Base-by-base conservation (phyloP, 1,140 invertebrate genomes). In the Sycophaga agraensis region DNA sequence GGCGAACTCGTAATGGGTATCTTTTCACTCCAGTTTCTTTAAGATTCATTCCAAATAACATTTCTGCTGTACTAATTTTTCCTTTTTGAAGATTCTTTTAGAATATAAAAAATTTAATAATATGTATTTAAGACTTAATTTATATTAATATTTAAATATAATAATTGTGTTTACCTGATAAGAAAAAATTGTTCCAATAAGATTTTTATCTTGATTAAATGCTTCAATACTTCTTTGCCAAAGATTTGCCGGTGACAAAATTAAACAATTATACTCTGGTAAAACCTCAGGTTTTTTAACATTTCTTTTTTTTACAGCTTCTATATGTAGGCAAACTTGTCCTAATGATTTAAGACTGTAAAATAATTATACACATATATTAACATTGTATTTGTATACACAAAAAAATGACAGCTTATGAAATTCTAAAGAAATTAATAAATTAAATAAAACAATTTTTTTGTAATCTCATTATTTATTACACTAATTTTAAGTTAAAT, bases 211-310 rank as follows among this genome's bases (percentile, higher is more conserved):
- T 58, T 87, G 80, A 35, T 87, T 85, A 72, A 92, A 94, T 24
- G 86, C 80, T 68, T 89, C 86, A 6, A 87, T 79, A 76, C 93
- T 92, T 72, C 91, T 88, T 61, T 90, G 87, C 96, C 96, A 98
- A 24, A 98, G 83, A 80, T 96, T 96, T 0, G 93, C 93, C 0
- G 96, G 96, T 3, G 95, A 97, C 0, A 98, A 75, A n/a, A 95
- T 79, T 0, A 98, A 82, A 76, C 96, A 98, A 74, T 88, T 91
- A 74, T 94, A 97, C 74, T 97, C 90, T 0, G 96, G 95, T 24
- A 96, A 81, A 59, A 91, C 81, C 9, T 84, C 76, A 34, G 77
- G 75, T 70, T 81, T 85, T 70, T 84, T 79, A 67, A 79, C 73
- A 71, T 81, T 80, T 59, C 80, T 81, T 58, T 85, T 84, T 67